Evolutionary conservation across 2,888 invertebrate species (phyloP).

Genomic region (Colletes collaris): DNA sequence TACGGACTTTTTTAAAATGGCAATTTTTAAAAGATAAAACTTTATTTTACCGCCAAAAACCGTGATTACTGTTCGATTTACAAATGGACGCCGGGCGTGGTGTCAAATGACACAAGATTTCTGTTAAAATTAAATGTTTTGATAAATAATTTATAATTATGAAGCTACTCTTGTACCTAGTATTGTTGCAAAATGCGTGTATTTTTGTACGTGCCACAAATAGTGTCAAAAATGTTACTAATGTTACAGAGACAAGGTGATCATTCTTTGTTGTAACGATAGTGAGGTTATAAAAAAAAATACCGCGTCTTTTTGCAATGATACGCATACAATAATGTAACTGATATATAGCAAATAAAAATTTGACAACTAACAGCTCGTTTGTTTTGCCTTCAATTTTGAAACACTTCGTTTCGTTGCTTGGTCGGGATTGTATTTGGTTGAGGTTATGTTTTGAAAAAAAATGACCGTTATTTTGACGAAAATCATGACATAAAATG

Average conservation of each 20-base stretch:
- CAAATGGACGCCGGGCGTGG: conserved; percentile 68
- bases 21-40: neutral
- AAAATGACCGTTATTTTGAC: conserved; percentile 18
- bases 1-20: neutral
- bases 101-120: conserved; percentile 71
- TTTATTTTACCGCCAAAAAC: conserved; percentile 9
- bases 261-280: conserved; percentile 26
- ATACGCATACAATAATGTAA: neutral
- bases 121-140: conserved; percentile 71
- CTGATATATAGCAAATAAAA: conserved; percentile 14
- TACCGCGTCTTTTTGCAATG: conserved; percentile 26
- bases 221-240: conserved; percentile 54
- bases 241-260: conserved; percentile 65
- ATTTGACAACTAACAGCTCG: neutral
- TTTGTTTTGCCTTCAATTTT: conserved; percentile 1
- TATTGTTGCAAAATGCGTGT: conserved; percentile 74
- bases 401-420: neutral
- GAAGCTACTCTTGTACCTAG: conserved; percentile 78
- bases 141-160: conserved; percentile 74
- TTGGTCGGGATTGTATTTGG: neutral
- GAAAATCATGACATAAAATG: conserved; percentile 62
- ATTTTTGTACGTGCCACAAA: conserved; percentile 74
- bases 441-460: conserved; percentile 61
- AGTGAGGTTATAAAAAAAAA: conserved; percentile 27
- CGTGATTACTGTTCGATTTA: conserved; percentile 54